Conservation (phyloP, 2,113 vertebrate species). For the Sapayoa aenigma region DNA sequence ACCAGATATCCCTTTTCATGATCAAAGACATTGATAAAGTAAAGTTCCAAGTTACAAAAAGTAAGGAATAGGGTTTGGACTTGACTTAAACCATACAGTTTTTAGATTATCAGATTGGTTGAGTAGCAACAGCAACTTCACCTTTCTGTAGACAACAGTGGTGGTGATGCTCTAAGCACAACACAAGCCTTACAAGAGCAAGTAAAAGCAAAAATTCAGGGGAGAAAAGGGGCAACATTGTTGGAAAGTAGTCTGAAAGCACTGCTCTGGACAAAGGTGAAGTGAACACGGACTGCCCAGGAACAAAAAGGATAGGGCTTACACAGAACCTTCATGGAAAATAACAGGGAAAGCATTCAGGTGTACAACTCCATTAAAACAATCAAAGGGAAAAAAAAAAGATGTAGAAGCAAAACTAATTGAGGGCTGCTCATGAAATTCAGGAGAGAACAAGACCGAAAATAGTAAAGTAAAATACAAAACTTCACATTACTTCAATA, state of each 20-base stretch:
- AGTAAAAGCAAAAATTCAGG: background rate
- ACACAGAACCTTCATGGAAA: background rate
- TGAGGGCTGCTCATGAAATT: background rate
- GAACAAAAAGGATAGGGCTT: background rate
- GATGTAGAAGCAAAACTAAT: background rate
- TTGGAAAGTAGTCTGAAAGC: background rate
- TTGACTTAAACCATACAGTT: background rate
- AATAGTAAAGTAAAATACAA: background rate
- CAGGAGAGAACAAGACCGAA: background rate
- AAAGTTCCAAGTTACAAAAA: background rate
- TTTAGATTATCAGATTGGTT: background rate
- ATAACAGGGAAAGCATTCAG: background rate
- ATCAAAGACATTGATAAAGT: background rate
- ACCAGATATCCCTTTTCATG: background rate
- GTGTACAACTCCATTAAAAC: background rate
- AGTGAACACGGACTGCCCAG: background rate
- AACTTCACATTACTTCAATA: background rate
- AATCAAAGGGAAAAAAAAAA: background rate
- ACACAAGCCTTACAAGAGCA: background rate
- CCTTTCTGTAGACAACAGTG: background rate
- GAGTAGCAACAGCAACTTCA: background rate
- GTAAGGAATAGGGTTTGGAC: background rate
- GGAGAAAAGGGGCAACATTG: background rate
- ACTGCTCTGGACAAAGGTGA: background rate
- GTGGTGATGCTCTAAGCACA: background rate